A percentile compares a stretch with the other conserved stretches of the same genome.
These are phyloP conservation scores for Lutraria lutraria DNA, from an alignment of 2,888 invertebrate genomes.

Conservation along the genomic window DNA sequence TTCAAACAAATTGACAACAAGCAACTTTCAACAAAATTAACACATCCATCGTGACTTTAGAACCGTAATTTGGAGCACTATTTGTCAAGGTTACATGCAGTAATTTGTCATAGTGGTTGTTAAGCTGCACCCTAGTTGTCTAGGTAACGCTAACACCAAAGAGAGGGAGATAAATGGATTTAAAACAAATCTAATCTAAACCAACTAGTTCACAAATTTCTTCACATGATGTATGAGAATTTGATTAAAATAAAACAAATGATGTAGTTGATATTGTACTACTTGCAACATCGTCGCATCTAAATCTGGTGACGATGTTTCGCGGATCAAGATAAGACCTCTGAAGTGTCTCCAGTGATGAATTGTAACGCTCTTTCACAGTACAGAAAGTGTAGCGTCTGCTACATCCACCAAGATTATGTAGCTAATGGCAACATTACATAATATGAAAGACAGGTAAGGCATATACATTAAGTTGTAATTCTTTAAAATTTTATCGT, in stretches of 20 bases:
- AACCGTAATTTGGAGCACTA: background rate
- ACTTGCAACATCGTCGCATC: background rate
- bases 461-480: no score
- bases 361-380: no score
- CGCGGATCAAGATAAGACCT: background rate
- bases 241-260: slow-evolving; percentile 11
- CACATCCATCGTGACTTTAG: background rate
- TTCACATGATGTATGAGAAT: background rate
- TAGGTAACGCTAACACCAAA: background rate
- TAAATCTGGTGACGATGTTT: background rate
- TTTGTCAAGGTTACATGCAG: background rate
- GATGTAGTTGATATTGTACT: slow-evolving; percentile 11
- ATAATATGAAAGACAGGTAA: no score
- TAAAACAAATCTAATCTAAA: slow-evolving; percentile 22
- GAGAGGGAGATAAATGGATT: background rate
- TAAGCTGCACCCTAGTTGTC: background rate
- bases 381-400: no score
- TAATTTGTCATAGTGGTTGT: slow-evolving; percentile 6
- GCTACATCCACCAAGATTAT: background rate
- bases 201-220: background rate
- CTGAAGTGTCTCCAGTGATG: no score
- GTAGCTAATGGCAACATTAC: background rate
- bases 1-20: no score
- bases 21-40: background rate
- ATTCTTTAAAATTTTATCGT: no score